Conservation (phyloP, 1,140 invertebrate genomes). For the Armadillidium nasatum region DNA sequence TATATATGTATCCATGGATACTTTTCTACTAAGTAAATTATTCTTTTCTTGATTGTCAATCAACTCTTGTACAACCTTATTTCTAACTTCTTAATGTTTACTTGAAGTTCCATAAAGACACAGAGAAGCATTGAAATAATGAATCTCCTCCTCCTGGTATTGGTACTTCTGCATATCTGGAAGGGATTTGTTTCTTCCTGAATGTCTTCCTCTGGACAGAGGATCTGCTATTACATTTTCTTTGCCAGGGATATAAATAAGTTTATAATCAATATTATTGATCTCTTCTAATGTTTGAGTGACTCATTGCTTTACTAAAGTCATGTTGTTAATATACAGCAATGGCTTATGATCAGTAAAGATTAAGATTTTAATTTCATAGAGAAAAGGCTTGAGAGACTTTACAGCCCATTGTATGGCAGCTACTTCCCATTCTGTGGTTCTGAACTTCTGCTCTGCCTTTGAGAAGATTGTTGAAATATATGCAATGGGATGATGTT, state of each 20-base stretch:
- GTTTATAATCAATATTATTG: neutral
- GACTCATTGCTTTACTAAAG: neutral
- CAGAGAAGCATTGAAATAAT: neutral
- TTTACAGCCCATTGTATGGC: conserved; percentile 18
- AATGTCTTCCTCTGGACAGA: neutral
- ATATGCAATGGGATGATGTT: neutral
- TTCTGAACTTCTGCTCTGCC: neutral
- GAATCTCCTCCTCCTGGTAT: neutral
- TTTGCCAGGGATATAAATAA: conserved; percentile 12
- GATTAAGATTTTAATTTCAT: neutral
- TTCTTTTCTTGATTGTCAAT: neutral
- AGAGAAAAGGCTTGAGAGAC: conserved; percentile 10
- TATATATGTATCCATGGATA: too few species aligned
- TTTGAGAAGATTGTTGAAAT: neutral
- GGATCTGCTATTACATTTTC: conserved; percentile 4
- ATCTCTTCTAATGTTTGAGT: neutral
- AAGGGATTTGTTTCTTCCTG: neutral
- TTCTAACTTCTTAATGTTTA: neutral
- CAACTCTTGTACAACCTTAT: neutral
- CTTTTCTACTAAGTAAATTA: neutral
- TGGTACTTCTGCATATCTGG: neutral
- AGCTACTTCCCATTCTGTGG: conserved; percentile 8
- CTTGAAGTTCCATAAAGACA: neutral
- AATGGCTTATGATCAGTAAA: conserved; percentile 19
- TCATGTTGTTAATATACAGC: neutral